These are phyloP conservation scores for Notiomystis cincta DNA, from an alignment of 2,113 vertebrate genomes.

Conservation along the genomic window DNA sequence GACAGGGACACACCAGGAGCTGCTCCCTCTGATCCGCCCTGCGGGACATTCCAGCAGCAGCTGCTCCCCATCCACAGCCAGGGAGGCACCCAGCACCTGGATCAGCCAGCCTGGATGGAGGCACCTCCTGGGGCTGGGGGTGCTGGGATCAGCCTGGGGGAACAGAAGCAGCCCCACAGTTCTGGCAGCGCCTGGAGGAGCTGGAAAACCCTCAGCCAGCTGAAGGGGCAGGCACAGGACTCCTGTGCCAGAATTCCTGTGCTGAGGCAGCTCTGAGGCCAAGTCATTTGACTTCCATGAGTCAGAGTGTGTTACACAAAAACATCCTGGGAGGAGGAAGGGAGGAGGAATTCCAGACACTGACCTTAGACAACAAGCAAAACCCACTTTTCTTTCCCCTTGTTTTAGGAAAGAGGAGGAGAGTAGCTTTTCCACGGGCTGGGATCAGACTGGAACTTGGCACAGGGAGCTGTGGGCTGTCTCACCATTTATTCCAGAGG, in stretches of 20 bases:
- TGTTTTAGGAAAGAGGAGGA: background rate
- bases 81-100: background rate
- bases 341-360: conserved; percentile 11
- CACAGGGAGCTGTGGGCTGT: rapidly evolving
- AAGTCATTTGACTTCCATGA: conserved; percentile 47
- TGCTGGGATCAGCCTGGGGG: background rate
- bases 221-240: rapidly evolving
- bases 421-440: background rate
- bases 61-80: rapidly evolving
- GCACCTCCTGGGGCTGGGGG: background rate
- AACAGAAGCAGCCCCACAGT: rapidly evolving
- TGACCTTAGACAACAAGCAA: background rate
- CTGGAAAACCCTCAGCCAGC: background rate
- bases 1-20: background rate
- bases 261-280: background rate
- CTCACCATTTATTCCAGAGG: rapidly evolving
- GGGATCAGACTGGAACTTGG: background rate
- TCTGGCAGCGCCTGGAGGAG: rapidly evolving
- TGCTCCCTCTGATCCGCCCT: background rate
- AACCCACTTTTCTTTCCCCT: background rate
- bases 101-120: background rate
- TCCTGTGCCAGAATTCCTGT: background rate
- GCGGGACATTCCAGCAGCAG: background rate
- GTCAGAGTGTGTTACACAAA: background rate
- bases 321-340: conserved; percentile 23